Base-by-base conservation (phyloP, 2,888 invertebrate species). In the Brachyopa scutellaris region DNA sequence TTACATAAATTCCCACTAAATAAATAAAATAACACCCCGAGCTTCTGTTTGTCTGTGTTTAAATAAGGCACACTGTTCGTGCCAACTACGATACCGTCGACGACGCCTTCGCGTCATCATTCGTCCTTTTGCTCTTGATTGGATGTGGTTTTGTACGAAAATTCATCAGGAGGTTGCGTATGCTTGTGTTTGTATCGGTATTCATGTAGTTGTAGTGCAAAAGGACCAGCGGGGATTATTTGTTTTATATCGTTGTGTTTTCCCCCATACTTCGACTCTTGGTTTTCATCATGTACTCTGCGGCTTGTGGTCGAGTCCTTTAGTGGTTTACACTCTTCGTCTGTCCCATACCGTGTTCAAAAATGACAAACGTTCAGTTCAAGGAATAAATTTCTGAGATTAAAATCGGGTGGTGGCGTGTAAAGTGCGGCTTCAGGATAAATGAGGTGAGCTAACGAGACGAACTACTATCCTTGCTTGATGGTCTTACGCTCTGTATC, bases 1-100 rank as follows among this genome's bases (percentile, higher is more conserved):
- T 77, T 59, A 77, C 70, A 77, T 70, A 70, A 70, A 77, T 77
- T 82, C 70, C 62, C n/a, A 64, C 59, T 64, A 77, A 70, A 69
- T 77, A 82, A 82, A 82, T 70, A 77, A 45, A 70, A 36, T 64
- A 64, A 33, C 62, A 45, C 15, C 13, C 55, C 11, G 57, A 49
- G 55, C 36, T 69, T 33, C 29, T 49, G 51, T 8, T 38, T 29
- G 70, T 26, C 21, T 36, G 15, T 51, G 51, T 80, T 74, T 57
- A 74, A 62, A 55, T 67, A 53, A 1, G 33, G 11, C 11, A 31
- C 29, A 29, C 51, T 15, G 47, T 33, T 47, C 62, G 36, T 62
- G 7, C 36, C 36, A 11, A n/a, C n/a, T n/a, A 55, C 53, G 1
- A 33, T 17, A 4, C n/a, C 19, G 17, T 7, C 19, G 23, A 38